These are phyloP conservation scores for Hipposideros armiger DNA, from an alignment of 2,113 vertebrate genomes.

Conservation along the genomic window DNA sequence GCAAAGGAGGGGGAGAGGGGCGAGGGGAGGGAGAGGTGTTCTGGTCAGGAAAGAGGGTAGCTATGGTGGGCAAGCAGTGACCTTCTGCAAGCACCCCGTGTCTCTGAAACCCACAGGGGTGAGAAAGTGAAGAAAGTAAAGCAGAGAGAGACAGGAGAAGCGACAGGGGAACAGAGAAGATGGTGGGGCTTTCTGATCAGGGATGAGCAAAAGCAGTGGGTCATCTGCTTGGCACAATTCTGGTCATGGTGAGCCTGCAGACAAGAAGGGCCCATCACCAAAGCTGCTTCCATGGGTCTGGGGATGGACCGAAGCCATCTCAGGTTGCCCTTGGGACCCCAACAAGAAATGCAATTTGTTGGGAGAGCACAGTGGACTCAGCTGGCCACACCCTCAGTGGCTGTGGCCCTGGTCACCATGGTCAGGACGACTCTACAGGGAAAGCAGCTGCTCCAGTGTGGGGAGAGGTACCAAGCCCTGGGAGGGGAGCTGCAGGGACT, in stretches of 20 bases:
- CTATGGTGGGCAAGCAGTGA: not conserved
- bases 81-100: not conserved
- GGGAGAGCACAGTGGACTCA: not conserved
- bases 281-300: not conserved
- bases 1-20: not conserved
- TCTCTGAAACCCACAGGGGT: not conserved
- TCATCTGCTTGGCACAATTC: not conserved
- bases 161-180: not conserved
- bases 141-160: not conserved
- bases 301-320: not conserved
- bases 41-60: not conserved
- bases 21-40: not conserved
- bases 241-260: not conserved
- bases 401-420: not conserved
- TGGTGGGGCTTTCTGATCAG: not conserved
- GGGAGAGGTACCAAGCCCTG: not conserved
- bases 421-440: not conserved
- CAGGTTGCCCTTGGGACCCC: not conserved
- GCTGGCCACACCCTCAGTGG: not conserved
- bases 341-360: not conserved
- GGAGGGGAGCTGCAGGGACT: not conserved
- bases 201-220: not conserved
- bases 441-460: accelerated
- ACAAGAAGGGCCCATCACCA: not conserved
- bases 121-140: not conserved